These are phyloP conservation scores for Phrixothrix hirtus DNA, from an alignment of 2,888 invertebrate genomes.

Conservation along the genomic window DNA sequence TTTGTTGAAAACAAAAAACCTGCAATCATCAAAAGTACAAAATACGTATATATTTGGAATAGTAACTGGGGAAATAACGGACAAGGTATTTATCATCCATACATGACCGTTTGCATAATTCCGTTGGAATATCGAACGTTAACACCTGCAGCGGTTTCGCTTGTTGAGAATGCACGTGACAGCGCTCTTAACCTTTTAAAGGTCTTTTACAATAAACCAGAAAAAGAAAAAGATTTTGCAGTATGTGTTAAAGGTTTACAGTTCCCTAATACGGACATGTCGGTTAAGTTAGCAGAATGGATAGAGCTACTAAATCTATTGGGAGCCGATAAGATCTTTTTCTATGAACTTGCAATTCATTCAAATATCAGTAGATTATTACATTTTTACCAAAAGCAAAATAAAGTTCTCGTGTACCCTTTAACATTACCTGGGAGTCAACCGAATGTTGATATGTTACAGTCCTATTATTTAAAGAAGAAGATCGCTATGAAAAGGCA, in stretches of 20 bases:
- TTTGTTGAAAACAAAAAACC: constrained; percentile 76
- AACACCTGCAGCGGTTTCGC: constrained; percentile 76
- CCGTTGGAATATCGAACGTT: constrained; percentile 69
- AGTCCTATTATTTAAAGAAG: constrained; percentile 80
- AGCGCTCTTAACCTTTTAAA: constrained; percentile 77
- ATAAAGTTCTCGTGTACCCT: constrained; percentile 69
- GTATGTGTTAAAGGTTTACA: constrained; percentile 91
- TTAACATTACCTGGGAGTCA: constrained; percentile 82
- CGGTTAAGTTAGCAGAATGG: constrained; percentile 86
- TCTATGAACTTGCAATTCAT: constrained; percentile 85
- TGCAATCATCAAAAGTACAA: constrained; percentile 72
- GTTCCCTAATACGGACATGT: constrained; percentile 83
- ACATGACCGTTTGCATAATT: constrained; percentile 81
- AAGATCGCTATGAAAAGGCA: constrained; percentile 87
- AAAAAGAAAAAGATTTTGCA: constrained; percentile 73
- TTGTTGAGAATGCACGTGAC: constrained; percentile 79
- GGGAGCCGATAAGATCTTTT: constrained; percentile 85
- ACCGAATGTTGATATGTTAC: constrained; percentile 80
- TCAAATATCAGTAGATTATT: constrained; percentile 81
- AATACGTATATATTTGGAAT: constrained; percentile 88
- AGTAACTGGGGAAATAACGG: constrained; percentile 87
- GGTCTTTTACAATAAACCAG: constrained; percentile 74
- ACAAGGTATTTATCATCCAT: constrained; percentile 82
- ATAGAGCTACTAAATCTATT: constrained; percentile 80
- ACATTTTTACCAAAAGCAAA: constrained; percentile 40